Evolutionary conservation across 1,140 invertebrate genomes (phyloP).

Genomic region (Cydia fagiglandana): DNA sequence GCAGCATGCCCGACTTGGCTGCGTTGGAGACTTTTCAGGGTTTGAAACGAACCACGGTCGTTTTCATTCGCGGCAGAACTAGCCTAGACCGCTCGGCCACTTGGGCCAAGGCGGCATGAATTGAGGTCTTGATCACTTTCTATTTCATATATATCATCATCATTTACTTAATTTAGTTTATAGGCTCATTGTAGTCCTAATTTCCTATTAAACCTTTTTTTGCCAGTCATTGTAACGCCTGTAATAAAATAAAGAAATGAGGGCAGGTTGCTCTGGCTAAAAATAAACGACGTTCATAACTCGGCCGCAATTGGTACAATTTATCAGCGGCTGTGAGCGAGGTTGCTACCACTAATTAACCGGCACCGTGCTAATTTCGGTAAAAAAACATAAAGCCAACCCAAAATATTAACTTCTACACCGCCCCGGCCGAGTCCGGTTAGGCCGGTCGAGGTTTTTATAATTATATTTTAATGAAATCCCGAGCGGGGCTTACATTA

Average conservation of each 20-base stretch:
- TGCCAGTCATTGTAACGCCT: constrained; percentile 28
- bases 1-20: too few species aligned
- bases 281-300: constrained; percentile 58
- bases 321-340: constrained; percentile 53
- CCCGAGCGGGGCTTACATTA: neutral
- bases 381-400: constrained; percentile 37
- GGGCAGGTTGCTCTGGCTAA: constrained; percentile 46
- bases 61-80: too few species aligned
- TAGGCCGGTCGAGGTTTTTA: neutral
- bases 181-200: constrained; percentile 26
- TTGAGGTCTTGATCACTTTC: too few species aligned
- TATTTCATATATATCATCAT: too few species aligned
- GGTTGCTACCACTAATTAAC: constrained; percentile 51
- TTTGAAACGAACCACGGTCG: too few species aligned
- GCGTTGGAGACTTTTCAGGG: too few species aligned
- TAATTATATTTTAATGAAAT: constrained; percentile 12
- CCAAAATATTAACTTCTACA: constrained; percentile 29
- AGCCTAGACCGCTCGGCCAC: too few species aligned
- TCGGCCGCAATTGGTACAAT: constrained; percentile 55
- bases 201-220: constrained; percentile 30
- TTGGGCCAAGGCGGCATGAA: too few species aligned
- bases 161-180: neutral
- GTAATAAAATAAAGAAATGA: constrained; percentile 47
- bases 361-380: constrained; percentile 45
- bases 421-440: too few species aligned